A percentile compares a stretch with the other conserved stretches of the same genome.
Evolutionary conservation across 2,888 invertebrate genomes (phyloP).

Genomic region (Sarcophaga rosellei): DNA sequence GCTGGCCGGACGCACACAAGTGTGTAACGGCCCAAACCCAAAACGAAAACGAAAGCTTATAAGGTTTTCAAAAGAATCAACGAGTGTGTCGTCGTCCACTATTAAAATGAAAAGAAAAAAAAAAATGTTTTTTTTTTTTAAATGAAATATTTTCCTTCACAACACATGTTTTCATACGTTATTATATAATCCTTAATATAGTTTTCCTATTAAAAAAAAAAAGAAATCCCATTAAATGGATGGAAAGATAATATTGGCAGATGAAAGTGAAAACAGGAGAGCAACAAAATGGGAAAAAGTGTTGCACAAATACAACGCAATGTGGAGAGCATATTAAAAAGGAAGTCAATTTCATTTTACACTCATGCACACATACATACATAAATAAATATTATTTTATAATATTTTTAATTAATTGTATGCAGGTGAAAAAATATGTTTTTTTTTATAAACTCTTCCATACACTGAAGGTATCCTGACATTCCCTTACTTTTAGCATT

Average conservation of each 20-base stretch:
- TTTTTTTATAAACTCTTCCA: background rate
- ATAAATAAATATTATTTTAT: no score
- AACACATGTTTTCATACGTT: background rate
- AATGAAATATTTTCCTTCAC: background rate
- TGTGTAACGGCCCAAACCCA: background rate
- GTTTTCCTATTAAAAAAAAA: conserved; percentile 14
- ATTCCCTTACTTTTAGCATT: background rate
- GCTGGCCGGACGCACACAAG: no score
- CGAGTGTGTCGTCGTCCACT: background rate
- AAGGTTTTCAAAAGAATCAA: background rate
- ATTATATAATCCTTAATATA: background rate
- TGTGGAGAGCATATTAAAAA: background rate
- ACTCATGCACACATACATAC: no score
- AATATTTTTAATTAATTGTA: conserved; percentile 75
- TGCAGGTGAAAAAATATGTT: conserved; percentile 30
- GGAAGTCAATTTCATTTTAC: background rate
- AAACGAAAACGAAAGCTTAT: background rate
- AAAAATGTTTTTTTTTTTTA: no score
- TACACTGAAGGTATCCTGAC: background rate
- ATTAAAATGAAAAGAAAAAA: no score
- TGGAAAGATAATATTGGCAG: background rate
- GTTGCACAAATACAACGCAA: background rate
- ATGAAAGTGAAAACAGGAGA: background rate
- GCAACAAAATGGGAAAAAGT: background rate
- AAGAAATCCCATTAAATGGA: conserved; percentile 6